Conservation (phyloP, 2,113 vertebrate genomes). For the Isurus oxyrinchus region DNA sequence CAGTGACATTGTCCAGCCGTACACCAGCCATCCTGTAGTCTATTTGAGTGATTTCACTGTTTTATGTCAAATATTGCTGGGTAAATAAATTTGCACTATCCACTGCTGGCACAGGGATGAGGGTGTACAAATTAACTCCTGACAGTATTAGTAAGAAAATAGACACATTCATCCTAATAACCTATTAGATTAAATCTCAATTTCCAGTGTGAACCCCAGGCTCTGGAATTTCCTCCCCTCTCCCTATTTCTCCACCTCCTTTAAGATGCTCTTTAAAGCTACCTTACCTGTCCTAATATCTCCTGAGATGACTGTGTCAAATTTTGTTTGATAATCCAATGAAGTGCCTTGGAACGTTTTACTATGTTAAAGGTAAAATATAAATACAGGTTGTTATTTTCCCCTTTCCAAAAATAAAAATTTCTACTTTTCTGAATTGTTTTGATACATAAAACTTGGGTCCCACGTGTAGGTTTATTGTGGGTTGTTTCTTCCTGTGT, state of each 20-base stretch:
- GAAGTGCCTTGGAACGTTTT: not conserved
- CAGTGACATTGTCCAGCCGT: not conserved
- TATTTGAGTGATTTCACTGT: not conserved
- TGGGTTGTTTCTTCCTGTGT: not conserved
- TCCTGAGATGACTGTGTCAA: not conserved
- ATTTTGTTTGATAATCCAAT: not conserved
- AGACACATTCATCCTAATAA: not conserved
- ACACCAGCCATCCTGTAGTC: not conserved
- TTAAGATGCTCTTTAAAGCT: no score
- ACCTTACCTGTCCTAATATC: not conserved
- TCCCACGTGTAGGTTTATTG: not conserved
- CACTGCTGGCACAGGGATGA: not conserved
- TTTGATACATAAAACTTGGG: not conserved
- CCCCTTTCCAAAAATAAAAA: not conserved
- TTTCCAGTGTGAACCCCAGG: not conserved
- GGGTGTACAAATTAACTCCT: not conserved
- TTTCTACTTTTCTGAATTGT: not conserved
- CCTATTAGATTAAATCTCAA: not conserved
- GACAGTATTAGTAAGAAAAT: not conserved
- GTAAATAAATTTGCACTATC: not conserved
- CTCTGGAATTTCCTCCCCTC: not conserved
- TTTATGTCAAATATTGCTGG: not conserved
- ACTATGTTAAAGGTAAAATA: not conserved
- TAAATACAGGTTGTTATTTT: not conserved
- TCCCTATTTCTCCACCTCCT: not conserved